Conservation (phyloP, 1,140 invertebrate species). For the Arctopsyche grandis region DNA sequence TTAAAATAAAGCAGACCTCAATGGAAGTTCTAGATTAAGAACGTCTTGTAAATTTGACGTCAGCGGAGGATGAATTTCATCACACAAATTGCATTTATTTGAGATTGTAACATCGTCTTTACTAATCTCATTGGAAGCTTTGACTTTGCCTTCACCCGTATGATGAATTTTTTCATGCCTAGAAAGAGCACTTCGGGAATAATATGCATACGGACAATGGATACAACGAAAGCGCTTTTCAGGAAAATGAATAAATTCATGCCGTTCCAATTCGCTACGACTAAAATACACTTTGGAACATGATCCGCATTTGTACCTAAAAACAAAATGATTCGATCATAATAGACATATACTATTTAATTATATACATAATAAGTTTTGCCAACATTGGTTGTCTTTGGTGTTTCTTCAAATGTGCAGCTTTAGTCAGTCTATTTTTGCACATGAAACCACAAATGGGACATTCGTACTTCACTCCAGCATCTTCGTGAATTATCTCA, state of each 20-base stretch:
- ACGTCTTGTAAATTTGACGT: neutral
- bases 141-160: neutral
- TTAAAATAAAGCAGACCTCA: constrained; percentile 28
- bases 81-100: constrained; percentile 28
- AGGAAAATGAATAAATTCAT: constrained; percentile 42
- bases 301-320: constrained; percentile 47
- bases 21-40: constrained; percentile 36
- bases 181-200: constrained; percentile 43
- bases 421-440: constrained; percentile 49
- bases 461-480: constrained; percentile 44
- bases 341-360: no score
- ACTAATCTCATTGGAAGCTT: neutral
- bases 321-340: neutral
- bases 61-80: neutral
- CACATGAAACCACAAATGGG: constrained; percentile 42
- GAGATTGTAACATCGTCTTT: neutral
- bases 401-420: constrained; percentile 50
- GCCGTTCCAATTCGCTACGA: constrained; percentile 47
- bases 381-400: constrained; percentile 43
- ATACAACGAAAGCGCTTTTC: constrained; percentile 45
- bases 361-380: neutral
- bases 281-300: constrained; percentile 52
- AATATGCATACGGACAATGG: constrained; percentile 47
- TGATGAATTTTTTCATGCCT: constrained; percentile 42
- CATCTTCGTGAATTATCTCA: constrained; percentile 52